Percentiles rank a stretch among this genome's conserved stretches.
Evolutionary conservation across 1,140 invertebrate species (phyloP).

Genomic region (Dendrolimus punctatus): DNA sequence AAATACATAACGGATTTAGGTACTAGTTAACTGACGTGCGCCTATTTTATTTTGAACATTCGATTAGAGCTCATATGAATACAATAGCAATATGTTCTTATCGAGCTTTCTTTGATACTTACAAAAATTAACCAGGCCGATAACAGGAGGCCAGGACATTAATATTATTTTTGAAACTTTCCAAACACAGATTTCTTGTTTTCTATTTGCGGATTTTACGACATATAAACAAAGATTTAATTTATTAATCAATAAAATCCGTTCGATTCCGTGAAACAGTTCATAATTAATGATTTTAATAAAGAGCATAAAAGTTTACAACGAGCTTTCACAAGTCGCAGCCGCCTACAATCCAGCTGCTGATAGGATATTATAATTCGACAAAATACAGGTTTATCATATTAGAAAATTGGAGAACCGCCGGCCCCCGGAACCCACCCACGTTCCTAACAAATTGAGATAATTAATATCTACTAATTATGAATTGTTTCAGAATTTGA

Average conservation of each 20-base stretch:
- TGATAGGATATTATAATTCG: slow-evolving; percentile 6
- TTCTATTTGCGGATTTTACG: too few species aligned
- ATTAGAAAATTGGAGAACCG: slow-evolving; percentile 16
- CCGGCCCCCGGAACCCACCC: slow-evolving; percentile 17
- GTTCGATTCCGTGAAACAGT: slow-evolving; percentile 29
- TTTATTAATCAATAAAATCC: background rate
- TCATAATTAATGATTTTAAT: slow-evolving; percentile 29
- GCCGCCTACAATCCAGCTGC: slow-evolving; percentile 15
- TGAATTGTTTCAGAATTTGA: slow-evolving; percentile 52
- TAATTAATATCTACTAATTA: slow-evolving; percentile 56
- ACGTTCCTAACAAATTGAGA: slow-evolving; percentile 29
- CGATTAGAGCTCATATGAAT: slow-evolving; percentile 42
- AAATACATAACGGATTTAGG: slow-evolving; percentile 22
- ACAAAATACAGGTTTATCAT: slow-evolving; percentile 15
- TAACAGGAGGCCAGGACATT: slow-evolving; percentile 7
- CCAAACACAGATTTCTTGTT: too few species aligned
- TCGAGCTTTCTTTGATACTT: slow-evolving; percentile 23
- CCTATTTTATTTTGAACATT: slow-evolving; percentile 29
- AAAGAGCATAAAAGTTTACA: slow-evolving; percentile 20
- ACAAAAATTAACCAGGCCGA: slow-evolving; percentile 22
- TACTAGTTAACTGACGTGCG: slow-evolving; percentile 21
- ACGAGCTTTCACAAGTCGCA: slow-evolving; percentile 41
- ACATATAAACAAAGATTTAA: too few species aligned
- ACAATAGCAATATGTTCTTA: slow-evolving; percentile 37
- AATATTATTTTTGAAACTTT: too few species aligned